These are phyloP conservation scores for Dufourea novaeangliae DNA, from an alignment of 1,140 invertebrate genomes.

Conservation along the genomic window DNA sequence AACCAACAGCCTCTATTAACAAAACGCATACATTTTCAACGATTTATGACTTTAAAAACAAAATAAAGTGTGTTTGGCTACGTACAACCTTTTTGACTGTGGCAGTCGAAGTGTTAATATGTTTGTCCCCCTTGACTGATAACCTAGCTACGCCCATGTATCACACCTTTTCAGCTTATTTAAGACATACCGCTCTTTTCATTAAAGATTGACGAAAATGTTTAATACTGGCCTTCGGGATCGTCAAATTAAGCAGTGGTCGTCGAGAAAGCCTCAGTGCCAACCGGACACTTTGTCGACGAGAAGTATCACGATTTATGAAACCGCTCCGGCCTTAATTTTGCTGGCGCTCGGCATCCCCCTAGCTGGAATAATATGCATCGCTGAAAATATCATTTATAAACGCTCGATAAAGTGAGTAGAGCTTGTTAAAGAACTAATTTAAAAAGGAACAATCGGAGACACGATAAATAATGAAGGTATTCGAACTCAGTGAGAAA, in stretches of 20 bases:
- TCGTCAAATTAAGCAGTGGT: constrained; percentile 67
- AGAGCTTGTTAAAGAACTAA: neutral
- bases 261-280: constrained; percentile 67
- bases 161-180: no score
- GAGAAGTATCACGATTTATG: constrained; percentile 65
- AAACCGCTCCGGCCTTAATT: constrained; percentile 66
- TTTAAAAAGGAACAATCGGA: neutral
- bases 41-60: no score
- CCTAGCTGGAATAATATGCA: constrained; percentile 47
- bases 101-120: no score
- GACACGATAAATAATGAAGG: neutral
- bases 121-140: no score
- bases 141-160: no score
- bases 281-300: constrained; percentile 56
- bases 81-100: no score
- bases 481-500: neutral
- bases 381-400: constrained; percentile 54
- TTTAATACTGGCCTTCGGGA: constrained; percentile 60
- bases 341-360: constrained; percentile 54
- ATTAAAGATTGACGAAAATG: constrained; percentile 60
- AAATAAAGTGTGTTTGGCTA: no score
- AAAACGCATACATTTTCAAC: no score
- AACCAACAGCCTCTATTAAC: no score
- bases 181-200: no score
- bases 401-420: constrained; percentile 42